These are phyloP conservation scores for Acromyrmex heyeri DNA, from an alignment of 1,140 invertebrate genomes.

Conservation along the genomic window DNA sequence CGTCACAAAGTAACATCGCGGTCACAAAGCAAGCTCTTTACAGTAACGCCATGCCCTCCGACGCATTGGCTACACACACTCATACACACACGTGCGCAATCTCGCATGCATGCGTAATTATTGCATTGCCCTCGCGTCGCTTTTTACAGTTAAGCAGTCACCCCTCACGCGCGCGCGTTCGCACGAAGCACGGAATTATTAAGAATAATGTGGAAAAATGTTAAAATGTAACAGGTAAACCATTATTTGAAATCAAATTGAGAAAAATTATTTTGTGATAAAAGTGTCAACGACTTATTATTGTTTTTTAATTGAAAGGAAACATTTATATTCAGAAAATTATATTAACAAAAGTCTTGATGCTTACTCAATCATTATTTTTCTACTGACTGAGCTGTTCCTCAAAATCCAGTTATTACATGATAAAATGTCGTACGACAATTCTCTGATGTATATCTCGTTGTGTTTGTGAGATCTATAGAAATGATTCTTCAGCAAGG, in stretches of 20 bases:
- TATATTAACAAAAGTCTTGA: neutral
- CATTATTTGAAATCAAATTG: neutral
- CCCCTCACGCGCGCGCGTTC: conserved; percentile 4
- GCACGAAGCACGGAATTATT: conserved; percentile 53
- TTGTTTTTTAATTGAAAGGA: neutral
- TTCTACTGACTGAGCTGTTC: neutral
- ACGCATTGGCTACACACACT: conserved; percentile 33
- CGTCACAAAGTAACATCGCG: conserved; percentile 33
- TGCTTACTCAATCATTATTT: neutral
- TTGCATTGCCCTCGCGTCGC: conserved; percentile 37
- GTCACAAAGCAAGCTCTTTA: conserved; percentile 40
- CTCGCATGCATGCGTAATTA: conserved; percentile 55
- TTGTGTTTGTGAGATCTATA: conserved; percentile 11
- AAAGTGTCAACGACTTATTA: neutral
- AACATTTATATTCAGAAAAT: neutral
- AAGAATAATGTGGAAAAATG: neutral
- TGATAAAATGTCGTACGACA: neutral
- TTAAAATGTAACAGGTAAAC: neutral
- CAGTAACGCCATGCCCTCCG: conserved; percentile 39
- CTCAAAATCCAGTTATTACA: neutral
- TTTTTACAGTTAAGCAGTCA: conserved; percentile 56
- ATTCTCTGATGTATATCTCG: neutral
- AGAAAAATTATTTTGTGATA: neutral
- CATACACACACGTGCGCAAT: neutral
- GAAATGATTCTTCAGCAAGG: neutral